Conservation (phyloP, 2,888 invertebrate genomes). For the Stomorhina lunata region DNA sequence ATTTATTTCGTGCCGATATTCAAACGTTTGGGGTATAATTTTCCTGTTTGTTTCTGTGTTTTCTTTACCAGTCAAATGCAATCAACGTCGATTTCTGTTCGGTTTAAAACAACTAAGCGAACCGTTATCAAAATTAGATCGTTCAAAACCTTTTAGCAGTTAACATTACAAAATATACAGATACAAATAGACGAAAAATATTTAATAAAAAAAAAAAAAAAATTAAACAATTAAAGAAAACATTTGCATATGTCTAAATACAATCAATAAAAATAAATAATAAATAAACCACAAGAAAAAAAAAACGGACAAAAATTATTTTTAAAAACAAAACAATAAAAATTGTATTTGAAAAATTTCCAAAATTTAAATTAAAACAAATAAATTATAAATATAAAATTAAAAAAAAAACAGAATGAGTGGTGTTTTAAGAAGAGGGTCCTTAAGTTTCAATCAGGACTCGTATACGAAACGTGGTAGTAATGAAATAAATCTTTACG, state of each 20-base stretch:
- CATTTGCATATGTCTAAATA: slow-evolving; percentile 37
- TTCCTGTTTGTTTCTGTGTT: slow-evolving; percentile 16
- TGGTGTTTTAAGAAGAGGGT: slow-evolving; percentile 77
- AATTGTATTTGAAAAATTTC: neutral
- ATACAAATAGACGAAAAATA: slow-evolving; percentile 48
- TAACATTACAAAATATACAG: slow-evolving; percentile 55
- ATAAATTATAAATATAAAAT: neutral
- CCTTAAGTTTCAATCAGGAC: slow-evolving; percentile 73
- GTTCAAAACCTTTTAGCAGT: slow-evolving; percentile 66
- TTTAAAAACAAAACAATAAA: slow-evolving; percentile 2
- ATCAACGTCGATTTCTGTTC: slow-evolving; percentile 10
- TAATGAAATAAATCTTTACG: slow-evolving; percentile 73
- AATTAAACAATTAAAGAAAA: slow-evolving; percentile 51
- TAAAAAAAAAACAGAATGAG: slow-evolving; percentile 70
- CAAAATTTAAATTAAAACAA: neutral
- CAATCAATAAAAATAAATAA: neutral
- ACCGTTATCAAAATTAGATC: slow-evolving; percentile 75
- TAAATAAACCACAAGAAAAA: too few relatives aligned
- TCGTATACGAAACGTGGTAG: slow-evolving; percentile 69
- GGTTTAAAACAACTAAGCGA: slow-evolving; percentile 72
- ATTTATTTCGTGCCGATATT: neutral
- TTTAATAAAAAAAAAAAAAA: neutral
- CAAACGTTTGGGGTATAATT: slow-evolving; percentile 21
- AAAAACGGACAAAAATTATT: too few relatives aligned
- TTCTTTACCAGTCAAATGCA: neutral